These are phyloP conservation scores for Phortica okadai DNA, from an alignment of 2,888 invertebrate genomes.

Conservation along the genomic window DNA sequence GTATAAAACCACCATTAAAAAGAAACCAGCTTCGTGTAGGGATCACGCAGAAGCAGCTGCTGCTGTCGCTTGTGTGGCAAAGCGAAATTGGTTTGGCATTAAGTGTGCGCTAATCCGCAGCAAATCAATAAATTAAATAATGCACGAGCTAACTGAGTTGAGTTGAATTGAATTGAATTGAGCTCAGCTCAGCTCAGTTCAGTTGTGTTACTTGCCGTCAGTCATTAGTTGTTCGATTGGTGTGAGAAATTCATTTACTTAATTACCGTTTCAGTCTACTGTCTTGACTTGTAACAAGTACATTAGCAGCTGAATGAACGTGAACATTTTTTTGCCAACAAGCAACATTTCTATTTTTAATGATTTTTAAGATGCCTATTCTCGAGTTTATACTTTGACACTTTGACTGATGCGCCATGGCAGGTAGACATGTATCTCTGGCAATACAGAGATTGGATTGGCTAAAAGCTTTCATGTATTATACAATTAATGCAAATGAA, in stretches of 20 bases:
- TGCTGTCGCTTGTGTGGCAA: conserved; percentile 6
- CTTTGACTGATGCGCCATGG: conserved; percentile 44
- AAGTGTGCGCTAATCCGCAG: conserved; percentile 33
- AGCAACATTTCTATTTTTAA: too few species aligned
- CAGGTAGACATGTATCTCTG: conserved; percentile 43
- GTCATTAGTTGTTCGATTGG: not conserved
- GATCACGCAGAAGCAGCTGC: not conserved
- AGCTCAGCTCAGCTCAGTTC: not conserved
- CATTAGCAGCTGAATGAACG: too few species aligned
- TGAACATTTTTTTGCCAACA: too few species aligned
- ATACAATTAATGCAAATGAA: not conserved
- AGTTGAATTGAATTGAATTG: not conserved
- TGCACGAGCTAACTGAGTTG: not conserved
- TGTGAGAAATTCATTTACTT: conserved; percentile 35
- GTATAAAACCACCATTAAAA: conserved; percentile 10
- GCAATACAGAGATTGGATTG: conserved; percentile 61
- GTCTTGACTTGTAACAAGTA: conserved; percentile 54
- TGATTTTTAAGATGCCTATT: conserved; percentile 11
- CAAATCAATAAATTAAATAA: conserved; percentile 63
- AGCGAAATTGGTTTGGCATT: conserved; percentile 37
- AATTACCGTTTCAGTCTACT: conserved; percentile 51
- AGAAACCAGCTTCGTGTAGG: not conserved
- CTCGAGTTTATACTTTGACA: conserved; percentile 56
- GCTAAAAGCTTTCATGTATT: conserved; percentile 13
- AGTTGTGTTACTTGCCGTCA: not conserved